These are phyloP conservation scores for Myrmecobius fasciatus DNA, from an alignment of 2,113 vertebrate species.

Conservation along the genomic window DNA sequence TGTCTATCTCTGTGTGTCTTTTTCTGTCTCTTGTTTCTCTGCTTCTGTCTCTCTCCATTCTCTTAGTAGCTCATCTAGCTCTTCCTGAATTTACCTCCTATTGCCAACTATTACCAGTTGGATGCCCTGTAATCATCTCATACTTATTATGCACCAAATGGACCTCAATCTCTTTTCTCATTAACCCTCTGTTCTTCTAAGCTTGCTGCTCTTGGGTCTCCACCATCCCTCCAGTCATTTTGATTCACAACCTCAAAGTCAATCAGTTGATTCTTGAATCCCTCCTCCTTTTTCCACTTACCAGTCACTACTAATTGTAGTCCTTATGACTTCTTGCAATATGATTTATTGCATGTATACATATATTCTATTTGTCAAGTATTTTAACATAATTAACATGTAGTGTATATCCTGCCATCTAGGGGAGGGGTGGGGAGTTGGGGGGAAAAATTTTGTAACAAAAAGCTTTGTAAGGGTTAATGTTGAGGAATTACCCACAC, in stretches of 20 bases:
- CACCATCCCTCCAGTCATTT: not conserved
- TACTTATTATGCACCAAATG: not conserved
- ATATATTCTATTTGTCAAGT: too few relatives aligned
- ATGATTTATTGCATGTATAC: too few relatives aligned
- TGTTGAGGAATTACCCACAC: too few relatives aligned
- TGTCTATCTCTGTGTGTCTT: not conserved
- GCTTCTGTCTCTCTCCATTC: not conserved
- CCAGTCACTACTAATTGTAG: not conserved
- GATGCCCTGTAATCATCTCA: not conserved
- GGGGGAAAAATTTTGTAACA: too few relatives aligned
- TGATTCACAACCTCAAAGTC: not conserved
- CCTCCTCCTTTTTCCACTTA: not conserved
- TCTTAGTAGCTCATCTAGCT: not conserved
- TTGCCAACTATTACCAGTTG: not conserved
- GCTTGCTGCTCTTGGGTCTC: not conserved
- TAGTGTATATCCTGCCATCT: too few relatives aligned
- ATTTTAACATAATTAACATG: too few relatives aligned
- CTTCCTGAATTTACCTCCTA: not conserved
- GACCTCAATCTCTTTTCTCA: not conserved
- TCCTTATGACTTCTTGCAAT: not conserved
- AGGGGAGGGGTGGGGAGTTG: too few relatives aligned
- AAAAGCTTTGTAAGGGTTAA: too few relatives aligned
- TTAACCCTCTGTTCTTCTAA: not conserved
- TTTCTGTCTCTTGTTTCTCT: not conserved
- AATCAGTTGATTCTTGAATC: not conserved